Evolutionary conservation across 2,113 vertebrate species (phyloP), one percentile per base, ranked within the genome.

Genomic region (Psittacara wagleri): DNA sequence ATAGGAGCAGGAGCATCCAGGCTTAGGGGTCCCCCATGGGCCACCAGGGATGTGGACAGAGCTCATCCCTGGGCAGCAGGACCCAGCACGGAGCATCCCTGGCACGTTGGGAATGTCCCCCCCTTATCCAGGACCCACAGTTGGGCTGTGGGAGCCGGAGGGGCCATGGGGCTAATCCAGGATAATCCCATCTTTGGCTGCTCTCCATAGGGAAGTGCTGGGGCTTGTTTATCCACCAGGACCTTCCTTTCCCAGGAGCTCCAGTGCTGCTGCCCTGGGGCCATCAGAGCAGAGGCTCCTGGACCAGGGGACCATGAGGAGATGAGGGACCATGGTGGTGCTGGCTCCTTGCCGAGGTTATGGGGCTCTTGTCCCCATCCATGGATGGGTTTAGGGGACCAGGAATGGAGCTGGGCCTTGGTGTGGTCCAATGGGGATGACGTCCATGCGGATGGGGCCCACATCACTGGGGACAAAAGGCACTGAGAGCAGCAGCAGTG

Each of bases 241-340:
- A 69, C 1, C 54, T 75, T 27, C 20, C 54, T 51, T 37, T 52
- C 11, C 73, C 78, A 9, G 57, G 28, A 61, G 1, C 29, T 12
- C 48, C 31, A 6, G 39, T 1, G 4, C 44, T 10, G 79, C 19
- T 55, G 13, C 35, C 11, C 19, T 37, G 29, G 10, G 11, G n/a
- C 69, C 82, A 7, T 0, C 0, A 9, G n/a, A 37, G 27, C 0
- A 0, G 9, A 13, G 14, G 16, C 29, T 25, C 7, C 1, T 1
- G 17, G 35, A 48, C 10, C 27, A 24, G 18, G 29, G 4, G 16
- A 31, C 31, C 0, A 33, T 4, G 31, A 33, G 19, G 19, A 18
- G 31, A 33, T 57, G 55, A 57, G 19, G 54, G 55, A 9, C 31
- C 54, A 8, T 6, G 31, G 0, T 1, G 54, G 33, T 19, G 54